Conservation (phyloP, 1,140 invertebrate species). For the Macrostomum lignano region DNA sequence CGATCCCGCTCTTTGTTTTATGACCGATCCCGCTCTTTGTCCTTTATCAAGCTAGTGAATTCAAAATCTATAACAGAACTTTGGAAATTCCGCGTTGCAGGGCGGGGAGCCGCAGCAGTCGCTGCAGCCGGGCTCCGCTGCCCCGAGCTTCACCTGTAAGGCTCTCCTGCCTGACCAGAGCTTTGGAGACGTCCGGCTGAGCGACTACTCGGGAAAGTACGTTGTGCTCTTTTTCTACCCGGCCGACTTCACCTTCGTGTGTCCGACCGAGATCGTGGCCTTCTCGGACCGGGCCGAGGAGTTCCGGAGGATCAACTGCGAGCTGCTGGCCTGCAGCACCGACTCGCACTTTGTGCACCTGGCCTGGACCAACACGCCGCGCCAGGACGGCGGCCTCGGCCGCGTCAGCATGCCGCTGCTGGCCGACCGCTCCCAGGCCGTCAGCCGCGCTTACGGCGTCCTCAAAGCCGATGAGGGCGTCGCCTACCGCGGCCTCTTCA, state of each 20-base stretch:
- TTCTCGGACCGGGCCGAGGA: conserved; percentile 63
- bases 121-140: too few relatives aligned
- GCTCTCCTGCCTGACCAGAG: too few relatives aligned
- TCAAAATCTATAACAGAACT: too few relatives aligned
- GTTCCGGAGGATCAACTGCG: conserved; percentile 50
- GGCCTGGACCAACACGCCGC: conserved; percentile 46
- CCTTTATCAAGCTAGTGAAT: too few relatives aligned
- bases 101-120: too few relatives aligned
- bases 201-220: conserved; percentile 6
- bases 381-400: conserved; percentile 78
- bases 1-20: too few relatives aligned
- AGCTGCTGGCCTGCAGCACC: conserved; percentile 55
- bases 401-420: conserved; percentile 78
- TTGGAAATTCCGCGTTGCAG: too few relatives aligned
- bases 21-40: too few relatives aligned
- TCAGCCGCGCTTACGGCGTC: conserved; percentile 64
- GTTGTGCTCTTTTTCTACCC: conserved; percentile 7
- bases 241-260: conserved; percentile 45
- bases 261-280: conserved; percentile 81
- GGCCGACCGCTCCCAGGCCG: conserved; percentile 60
- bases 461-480: conserved; percentile 66
- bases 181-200: conserved; percentile 1
- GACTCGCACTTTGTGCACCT: conserved; percentile 68
- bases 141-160: too few relatives aligned
- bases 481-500: conserved; percentile 25